Percentiles rank a stretch among this genome's conserved stretches.
Conservation (phyloP, 2,888 invertebrate species). For the Coenonympha glycerion region DNA sequence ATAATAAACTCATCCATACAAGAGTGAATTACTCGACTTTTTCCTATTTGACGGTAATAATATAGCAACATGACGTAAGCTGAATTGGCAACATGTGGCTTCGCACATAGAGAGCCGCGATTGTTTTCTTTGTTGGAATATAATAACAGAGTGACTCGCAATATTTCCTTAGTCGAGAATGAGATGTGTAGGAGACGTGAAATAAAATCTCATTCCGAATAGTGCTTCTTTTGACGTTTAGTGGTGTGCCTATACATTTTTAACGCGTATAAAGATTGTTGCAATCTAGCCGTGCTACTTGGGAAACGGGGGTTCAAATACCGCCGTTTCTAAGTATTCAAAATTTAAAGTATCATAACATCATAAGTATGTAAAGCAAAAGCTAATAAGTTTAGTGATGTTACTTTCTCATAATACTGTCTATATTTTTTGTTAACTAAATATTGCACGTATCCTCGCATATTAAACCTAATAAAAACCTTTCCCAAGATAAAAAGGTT, state of each 20-base stretch:
- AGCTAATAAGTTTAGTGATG: no score
- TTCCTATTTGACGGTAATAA: constrained; percentile 49
- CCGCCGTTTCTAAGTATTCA: no score
- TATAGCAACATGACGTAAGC: constrained; percentile 61
- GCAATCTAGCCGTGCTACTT: no score
- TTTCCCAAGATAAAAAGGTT: no score
- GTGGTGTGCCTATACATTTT: constrained; percentile 13
- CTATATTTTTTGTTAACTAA: no score
- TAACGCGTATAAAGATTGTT: neutral
- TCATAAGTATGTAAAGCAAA: no score
- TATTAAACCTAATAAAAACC: no score
- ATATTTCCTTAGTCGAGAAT: constrained; percentile 51
- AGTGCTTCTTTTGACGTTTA: constrained; percentile 37
- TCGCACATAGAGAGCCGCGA: constrained; percentile 24
- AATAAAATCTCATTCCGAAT: constrained; percentile 65
- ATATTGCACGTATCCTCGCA: no score
- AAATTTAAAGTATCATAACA: no score
- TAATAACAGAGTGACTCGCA: constrained; percentile 68
- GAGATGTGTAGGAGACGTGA: constrained; percentile 59
- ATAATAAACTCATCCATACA: neutral
- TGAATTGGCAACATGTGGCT: constrained; percentile 57
- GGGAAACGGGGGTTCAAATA: no score
- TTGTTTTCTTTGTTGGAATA: constrained; percentile 59
- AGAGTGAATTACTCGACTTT: constrained; percentile 28
- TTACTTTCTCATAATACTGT: no score